Evolutionary conservation across 2,888 invertebrate genomes (phyloP).

Genomic region (Eupithecia subumbrata): DNA sequence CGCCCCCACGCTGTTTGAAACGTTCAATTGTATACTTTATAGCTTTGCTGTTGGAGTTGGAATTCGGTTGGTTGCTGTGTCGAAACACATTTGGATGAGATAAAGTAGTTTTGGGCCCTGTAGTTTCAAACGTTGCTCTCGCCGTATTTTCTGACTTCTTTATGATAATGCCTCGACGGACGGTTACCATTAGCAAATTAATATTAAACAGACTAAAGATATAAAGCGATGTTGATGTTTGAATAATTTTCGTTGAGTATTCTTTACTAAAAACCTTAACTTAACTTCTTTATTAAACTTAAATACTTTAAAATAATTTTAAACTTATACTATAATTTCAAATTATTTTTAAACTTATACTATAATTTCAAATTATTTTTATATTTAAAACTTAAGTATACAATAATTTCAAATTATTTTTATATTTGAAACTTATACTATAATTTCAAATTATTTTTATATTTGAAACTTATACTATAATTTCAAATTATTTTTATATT

Average conservation of each 20-base stretch:
- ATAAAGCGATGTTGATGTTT: slow-evolving; percentile 5
- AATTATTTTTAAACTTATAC: neutral
- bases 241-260: neutral
- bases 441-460: too few relatives aligned
- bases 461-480: too few relatives aligned
- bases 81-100: slow-evolving; percentile 21
- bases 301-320: too few relatives aligned
- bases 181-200: slow-evolving; percentile 21
- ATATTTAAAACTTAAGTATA: too few relatives aligned
- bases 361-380: too few relatives aligned
- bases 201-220: slow-evolving; percentile 8
- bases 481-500: too few relatives aligned
- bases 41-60: slow-evolving; percentile 19
- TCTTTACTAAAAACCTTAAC: too few relatives aligned
- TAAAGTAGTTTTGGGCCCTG: slow-evolving; percentile 12
- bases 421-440: too few relatives aligned
- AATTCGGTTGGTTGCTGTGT: slow-evolving; percentile 22
- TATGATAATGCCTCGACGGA: slow-evolving; percentile 16
- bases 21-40: slow-evolving; percentile 25
- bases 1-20: slow-evolving; percentile 40
- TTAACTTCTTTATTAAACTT: too few relatives aligned
- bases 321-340: too few relatives aligned
- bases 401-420: too few relatives aligned
- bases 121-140: slow-evolving; percentile 16
- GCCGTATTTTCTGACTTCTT: slow-evolving; percentile 14